Evolutionary conservation across 2,797 vertebrate species (phyloP).

Genomic region (Coreius guichenoti): DNA sequence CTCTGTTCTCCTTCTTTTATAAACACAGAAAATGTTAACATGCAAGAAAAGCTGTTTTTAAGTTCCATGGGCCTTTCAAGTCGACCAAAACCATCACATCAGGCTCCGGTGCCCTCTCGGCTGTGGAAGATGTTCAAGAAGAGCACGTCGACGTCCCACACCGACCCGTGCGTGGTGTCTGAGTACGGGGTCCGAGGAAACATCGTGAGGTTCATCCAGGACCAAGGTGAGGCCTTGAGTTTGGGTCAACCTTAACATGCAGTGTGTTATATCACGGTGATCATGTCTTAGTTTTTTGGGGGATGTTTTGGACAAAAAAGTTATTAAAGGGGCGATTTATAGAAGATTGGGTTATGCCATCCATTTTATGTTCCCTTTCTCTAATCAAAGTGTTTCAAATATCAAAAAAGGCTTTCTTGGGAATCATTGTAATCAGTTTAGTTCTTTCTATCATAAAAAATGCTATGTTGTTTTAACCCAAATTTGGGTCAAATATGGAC

Average conservation of each 20-base stretch:
- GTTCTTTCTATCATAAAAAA: not conserved
- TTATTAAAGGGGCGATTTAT: not conserved
- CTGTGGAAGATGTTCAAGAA: slow-evolving; percentile 88
- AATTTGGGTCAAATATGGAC: too few species aligned
- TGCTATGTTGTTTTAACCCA: too few species aligned
- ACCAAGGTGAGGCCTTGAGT: slow-evolving; percentile 80
- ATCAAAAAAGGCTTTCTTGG: not conserved
- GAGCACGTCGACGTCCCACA: slow-evolving; percentile 55
- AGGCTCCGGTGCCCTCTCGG: slow-evolving; percentile 75
- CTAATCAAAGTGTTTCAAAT: not conserved
- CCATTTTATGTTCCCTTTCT: not conserved
- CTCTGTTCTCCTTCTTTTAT: not conserved
- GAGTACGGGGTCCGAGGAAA: slow-evolving; percentile 90
- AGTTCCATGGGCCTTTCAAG: slow-evolving; percentile 78
- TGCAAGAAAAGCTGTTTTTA: slow-evolving; percentile 74
- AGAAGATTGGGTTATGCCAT: not conserved
- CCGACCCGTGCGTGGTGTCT: slow-evolving; percentile 81
- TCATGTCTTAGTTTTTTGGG: not conserved
- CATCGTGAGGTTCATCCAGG: slow-evolving; percentile 87
- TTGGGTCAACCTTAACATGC: rapidly evolving
- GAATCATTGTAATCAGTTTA: not conserved
- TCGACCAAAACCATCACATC: slow-evolving; percentile 63
- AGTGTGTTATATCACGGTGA: not conserved
- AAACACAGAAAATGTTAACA: slow-evolving; percentile 53
- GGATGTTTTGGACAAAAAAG: too few species aligned